phyloP scores from a whole-genome alignment of 2,113 vertebrate species.

The Chloebia gouldiae region DNA sequence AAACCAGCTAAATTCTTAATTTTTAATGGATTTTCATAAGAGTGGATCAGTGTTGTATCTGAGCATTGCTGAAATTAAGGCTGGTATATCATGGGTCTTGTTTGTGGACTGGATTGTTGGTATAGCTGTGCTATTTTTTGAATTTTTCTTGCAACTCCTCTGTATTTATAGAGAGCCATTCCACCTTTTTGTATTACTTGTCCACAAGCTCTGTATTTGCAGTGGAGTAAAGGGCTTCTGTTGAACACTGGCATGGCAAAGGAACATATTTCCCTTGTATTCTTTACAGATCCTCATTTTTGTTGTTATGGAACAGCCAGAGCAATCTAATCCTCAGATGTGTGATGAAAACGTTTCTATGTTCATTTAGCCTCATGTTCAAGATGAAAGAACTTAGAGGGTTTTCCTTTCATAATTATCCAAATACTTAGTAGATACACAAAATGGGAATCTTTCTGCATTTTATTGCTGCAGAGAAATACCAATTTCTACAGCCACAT shows the following conservation, averaged over 20 bases:
- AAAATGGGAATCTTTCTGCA: not conserved
- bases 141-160: not conserved
- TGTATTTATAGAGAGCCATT: not conserved
- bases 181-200: not conserved
- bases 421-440: not conserved
- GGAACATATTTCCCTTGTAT: not conserved
- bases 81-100: fast-evolving
- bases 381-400: not conserved
- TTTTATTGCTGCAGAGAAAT: not conserved
- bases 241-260: not conserved
- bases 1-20: not conserved
- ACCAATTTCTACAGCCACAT: not conserved
- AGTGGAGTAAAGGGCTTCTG: not conserved
- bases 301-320: not conserved
- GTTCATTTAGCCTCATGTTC: not conserved
- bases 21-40: not conserved
- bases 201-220: not conserved
- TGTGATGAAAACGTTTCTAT: not conserved
- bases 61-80: not conserved
- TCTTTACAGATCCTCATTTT: not conserved
- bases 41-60: not conserved
- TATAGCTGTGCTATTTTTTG: not conserved
- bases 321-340: not conserved
- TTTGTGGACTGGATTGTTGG: not conserved
- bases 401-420: not conserved